Conservation (phyloP, 2,797 vertebrate genomes). For the Catamblyrhynchus diadema region DNA sequence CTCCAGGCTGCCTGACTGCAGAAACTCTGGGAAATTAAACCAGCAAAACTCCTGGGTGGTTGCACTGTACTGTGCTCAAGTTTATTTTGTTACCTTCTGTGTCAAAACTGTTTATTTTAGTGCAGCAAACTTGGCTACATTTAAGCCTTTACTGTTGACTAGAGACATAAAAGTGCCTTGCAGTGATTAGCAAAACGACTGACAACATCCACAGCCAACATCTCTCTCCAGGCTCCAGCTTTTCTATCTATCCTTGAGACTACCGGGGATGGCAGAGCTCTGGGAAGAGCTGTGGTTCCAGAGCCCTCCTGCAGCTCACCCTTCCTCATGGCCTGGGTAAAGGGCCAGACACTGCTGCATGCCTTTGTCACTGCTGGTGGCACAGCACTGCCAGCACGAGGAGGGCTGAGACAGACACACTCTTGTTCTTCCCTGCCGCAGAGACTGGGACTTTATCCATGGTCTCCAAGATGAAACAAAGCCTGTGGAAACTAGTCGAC, state of each 20-base stretch:
- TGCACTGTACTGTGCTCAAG: background rate
- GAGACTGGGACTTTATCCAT: background rate
- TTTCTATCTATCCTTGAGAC: background rate
- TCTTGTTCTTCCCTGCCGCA: background rate
- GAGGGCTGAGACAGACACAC: background rate
- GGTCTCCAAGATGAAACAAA: background rate
- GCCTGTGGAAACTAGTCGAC: fast-evolving
- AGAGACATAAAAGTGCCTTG: background rate
- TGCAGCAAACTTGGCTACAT: background rate
- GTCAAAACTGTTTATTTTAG: conserved; percentile 16
- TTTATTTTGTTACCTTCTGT: background rate
- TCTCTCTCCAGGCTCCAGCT: background rate
- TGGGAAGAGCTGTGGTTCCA: background rate
- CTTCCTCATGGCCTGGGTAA: background rate
- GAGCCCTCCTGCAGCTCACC: background rate
- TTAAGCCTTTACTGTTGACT: background rate
- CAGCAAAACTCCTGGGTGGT: background rate
- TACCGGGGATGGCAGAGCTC: background rate
- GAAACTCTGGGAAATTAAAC: background rate
- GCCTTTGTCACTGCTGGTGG: background rate
- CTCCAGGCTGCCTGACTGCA: background rate
- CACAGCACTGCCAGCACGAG: background rate
- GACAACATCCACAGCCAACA: background rate
- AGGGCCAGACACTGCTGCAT: background rate
- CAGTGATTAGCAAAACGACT: background rate